phyloP scores from a whole-genome alignment of 2,797 vertebrate species.

The Microctenopoma lineatum region DNA sequence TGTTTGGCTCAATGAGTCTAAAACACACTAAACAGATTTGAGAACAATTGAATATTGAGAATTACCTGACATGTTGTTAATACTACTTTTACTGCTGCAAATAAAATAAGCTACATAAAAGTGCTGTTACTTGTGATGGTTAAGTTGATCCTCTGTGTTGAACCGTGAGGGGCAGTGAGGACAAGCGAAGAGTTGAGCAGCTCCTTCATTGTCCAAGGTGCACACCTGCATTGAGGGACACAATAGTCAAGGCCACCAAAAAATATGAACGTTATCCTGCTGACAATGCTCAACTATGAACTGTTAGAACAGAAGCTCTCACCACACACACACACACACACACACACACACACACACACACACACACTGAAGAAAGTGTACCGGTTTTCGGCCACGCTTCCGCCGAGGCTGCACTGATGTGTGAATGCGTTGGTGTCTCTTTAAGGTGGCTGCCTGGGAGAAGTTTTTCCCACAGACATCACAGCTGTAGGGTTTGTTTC shows the following conservation, averaged over 20 bases:
- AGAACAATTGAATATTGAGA: slow-evolving; percentile 39
- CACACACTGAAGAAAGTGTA: slow-evolving; percentile 27
- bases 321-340: not conserved
- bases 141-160: slow-evolving; percentile 85
- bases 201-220: slow-evolving; percentile 63
- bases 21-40: slow-evolving; percentile 36
- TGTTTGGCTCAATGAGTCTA: slow-evolving; percentile 32
- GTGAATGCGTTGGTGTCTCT: slow-evolving; percentile 89
- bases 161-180: slow-evolving; percentile 90
- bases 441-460: slow-evolving; percentile 85
- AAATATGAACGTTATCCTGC: not conserved
- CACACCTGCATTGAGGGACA: slow-evolving; percentile 57
- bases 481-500: slow-evolving; percentile 87
- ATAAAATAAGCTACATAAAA: not conserved
- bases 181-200: slow-evolving; percentile 81
- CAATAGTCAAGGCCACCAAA: slow-evolving; percentile 11
- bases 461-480: slow-evolving; percentile 87
- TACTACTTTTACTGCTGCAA: not conserved
- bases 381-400: slow-evolving; percentile 79
- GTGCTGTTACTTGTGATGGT: slow-evolving; percentile 82
- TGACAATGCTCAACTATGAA: not conserved
- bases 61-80: slow-evolving; percentile 3
- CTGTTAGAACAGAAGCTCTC: not conserved
- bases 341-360: not conserved
- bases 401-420: slow-evolving; percentile 58